Conservation (phyloP, 2,113 vertebrate genomes). For the Brachirus orientalis region DNA sequence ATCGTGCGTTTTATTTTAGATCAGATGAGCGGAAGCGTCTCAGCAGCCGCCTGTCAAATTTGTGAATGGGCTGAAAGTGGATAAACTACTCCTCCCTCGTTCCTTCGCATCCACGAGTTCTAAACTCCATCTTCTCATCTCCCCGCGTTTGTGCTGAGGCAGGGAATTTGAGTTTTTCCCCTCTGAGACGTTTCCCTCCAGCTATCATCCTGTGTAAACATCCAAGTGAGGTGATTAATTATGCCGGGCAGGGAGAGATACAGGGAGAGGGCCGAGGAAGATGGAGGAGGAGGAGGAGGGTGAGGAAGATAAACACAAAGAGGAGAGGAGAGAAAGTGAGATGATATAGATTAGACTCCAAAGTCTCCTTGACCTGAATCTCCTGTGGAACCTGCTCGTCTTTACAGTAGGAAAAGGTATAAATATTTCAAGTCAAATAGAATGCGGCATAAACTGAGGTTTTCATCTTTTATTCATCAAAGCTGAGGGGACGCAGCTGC, state of each 20-base stretch:
- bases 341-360: slow-evolving; percentile 57
- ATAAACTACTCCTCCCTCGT: slow-evolving; percentile 4
- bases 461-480: slow-evolving; percentile 82
- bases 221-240: slow-evolving; percentile 70
- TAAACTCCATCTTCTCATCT: slow-evolving; percentile 44
- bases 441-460: slow-evolving; percentile 66
- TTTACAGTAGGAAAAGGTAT: slow-evolving; percentile 67
- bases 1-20: too few species aligned
- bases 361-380: slow-evolving; percentile 63
- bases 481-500: slow-evolving; percentile 55
- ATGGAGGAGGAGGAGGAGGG: slow-evolving; percentile 7
- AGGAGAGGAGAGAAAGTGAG: slow-evolving; percentile 1
- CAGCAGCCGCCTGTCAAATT: background rate
- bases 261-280: slow-evolving; percentile 7
- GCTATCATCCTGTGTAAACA: slow-evolving; percentile 72
- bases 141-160: slow-evolving; percentile 58
- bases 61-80: slow-evolving; percentile 28
- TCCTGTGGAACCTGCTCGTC: slow-evolving; percentile 59
- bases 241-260: slow-evolving; percentile 47
- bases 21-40: too few species aligned
- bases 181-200: slow-evolving; percentile 50
- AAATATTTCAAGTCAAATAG: slow-evolving; percentile 79
- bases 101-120: slow-evolving; percentile 24
- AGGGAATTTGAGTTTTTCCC: slow-evolving; percentile 29
- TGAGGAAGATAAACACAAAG: background rate